Base-by-base conservation (phyloP, 2,797 vertebrate species). In the Clarias platycephalus region DNA sequence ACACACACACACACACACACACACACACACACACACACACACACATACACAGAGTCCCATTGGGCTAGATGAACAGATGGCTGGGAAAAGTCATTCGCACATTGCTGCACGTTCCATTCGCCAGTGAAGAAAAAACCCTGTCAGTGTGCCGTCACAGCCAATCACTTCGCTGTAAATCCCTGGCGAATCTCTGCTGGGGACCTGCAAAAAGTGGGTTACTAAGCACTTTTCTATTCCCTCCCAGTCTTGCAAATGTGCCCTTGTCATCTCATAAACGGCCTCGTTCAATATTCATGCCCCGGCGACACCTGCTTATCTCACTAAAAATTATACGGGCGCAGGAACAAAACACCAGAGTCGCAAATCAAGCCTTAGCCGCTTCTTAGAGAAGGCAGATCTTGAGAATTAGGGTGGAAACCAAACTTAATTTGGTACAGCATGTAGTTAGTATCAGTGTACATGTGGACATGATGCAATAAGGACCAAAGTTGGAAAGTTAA, bases 61-160 rank as follows among this genome's bases (percentile, higher is more conserved):
- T 72, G 84, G 85, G 84, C 88, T 83, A 64, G 72, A 84, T 80
- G 87, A 90, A 89, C 90, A 88, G 88, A 90, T 89, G 86, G 90
- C 88, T 88, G 82, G 70, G 86, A 88, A 88, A 89, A 90, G 86
- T 90, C 90, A 89, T 90, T 90, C 89, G 87, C 86, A 90, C 89
- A 84, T 90, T 90, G 84, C 88, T 80, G 85, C 88, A 86, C 82
- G 86, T 88, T 90, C 86, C 85, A 83, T 80, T 85, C 22, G 85
- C 83, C 80, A 79, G 81, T 84, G 77, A 89, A 90, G 87, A 87
- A 89, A 82, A 86, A 86, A 88, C 85, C 80, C 88, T 89, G 86
- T 88, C 88, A 89, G 85, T 83, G 80, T 26, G 62, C 80, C 87
- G 81, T 88, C 83, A 82, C 88, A 85, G 86, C 87, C 88, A 89